Percentiles rank a stretch among this genome's conserved stretches.
Conservation (phyloP, 2,888 invertebrate species). For the Sarcophaga rosellei region DNA sequence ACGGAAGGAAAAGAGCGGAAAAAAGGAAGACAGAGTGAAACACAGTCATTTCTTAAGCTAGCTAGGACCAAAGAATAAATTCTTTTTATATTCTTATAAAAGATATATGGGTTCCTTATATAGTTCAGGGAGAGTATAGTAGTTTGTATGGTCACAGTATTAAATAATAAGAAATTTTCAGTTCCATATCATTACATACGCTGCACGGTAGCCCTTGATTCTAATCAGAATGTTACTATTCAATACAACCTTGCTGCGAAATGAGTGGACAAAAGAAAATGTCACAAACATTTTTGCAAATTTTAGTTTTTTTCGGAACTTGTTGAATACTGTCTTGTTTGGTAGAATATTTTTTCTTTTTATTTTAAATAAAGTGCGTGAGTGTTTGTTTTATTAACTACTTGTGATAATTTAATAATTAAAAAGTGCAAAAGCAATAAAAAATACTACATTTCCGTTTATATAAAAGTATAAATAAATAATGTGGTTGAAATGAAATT, state of each 20-base stretch:
- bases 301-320: slow-evolving; percentile 46
- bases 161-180: no score
- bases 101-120: no score
- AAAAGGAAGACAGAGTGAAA: no score
- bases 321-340: slow-evolving; percentile 60
- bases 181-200: no score
- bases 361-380: slow-evolving; percentile 14
- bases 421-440: background rate
- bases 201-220: background rate
- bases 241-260: slow-evolving; percentile 44
- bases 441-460: background rate
- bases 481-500: background rate
- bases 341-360: slow-evolving; percentile 34
- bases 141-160: no score
- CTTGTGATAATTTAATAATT: background rate
- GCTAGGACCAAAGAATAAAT: no score
- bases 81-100: no score
- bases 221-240: slow-evolving; percentile 45
- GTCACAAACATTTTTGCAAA: slow-evolving; percentile 59
- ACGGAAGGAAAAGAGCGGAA: no score
- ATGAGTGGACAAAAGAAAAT: slow-evolving; percentile 42
- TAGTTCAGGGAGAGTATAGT: no score
- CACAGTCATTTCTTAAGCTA: no score
- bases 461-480: background rate
- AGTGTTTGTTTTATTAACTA: slow-evolving; percentile 32